Percentiles rank a stretch among this genome's conserved stretches.
Evolutionary conservation across 2,113 vertebrate genomes (phyloP).

Genomic region (Tachysurus fulvidraco): DNA sequence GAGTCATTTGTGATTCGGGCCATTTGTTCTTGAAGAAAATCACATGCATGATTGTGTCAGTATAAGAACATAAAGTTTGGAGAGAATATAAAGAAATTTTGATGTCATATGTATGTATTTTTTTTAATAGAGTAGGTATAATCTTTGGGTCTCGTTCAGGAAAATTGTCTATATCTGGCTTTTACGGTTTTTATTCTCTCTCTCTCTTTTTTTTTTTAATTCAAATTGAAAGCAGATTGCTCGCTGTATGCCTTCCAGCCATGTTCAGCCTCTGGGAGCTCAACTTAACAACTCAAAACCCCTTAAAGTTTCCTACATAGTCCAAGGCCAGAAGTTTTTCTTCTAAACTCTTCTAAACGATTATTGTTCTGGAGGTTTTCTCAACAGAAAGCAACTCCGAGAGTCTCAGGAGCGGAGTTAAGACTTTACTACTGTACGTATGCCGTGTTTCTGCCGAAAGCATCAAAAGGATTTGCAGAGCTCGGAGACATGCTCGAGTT

Average conservation of each 20-base stretch:
- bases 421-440: conserved; percentile 6
- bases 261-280: not conserved
- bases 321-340: conserved; percentile 2
- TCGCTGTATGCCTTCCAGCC: not conserved
- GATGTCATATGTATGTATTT: not conserved
- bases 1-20: conserved; percentile 10
- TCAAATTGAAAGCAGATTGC: conserved; percentile 13
- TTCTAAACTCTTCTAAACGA: not conserved
- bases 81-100: too few species aligned
- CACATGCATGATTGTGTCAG: not conserved
- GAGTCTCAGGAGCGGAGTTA: not conserved
- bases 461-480: conserved; percentile 20
- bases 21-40: not conserved
- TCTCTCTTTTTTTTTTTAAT: not conserved
- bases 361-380: not conserved
- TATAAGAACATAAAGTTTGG: not conserved
- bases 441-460: conserved; percentile 16
- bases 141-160: not conserved
- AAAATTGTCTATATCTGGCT: conserved; percentile 7
- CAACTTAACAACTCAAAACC: not conserved
- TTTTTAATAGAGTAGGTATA: not conserved
- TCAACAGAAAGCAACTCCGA: not conserved
- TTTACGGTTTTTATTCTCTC: not conserved
- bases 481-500: conserved; percentile 12
- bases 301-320: not conserved